phyloP scores from a whole-genome alignment of 2,888 invertebrate genomes.

The Netelia melanura region DNA sequence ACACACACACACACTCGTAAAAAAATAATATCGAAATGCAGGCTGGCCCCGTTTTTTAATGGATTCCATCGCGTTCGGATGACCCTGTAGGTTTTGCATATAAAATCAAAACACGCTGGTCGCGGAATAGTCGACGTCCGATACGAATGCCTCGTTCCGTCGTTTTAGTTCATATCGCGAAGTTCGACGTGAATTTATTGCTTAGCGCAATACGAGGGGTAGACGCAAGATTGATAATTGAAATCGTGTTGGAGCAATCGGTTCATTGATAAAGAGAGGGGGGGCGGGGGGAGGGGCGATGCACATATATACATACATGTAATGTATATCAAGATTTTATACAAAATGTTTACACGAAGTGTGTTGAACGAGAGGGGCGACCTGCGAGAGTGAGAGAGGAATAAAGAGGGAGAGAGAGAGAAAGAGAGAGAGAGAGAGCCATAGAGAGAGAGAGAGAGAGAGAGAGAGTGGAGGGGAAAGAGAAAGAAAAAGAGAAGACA shows the following conservation, averaged over 20 bases:
- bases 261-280: constrained; percentile 57
- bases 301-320: constrained; percentile 2
- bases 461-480: constrained; percentile 29
- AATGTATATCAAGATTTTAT: background rate
- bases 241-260: constrained; percentile 66
- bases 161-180: constrained; percentile 32
- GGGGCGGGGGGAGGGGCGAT: background rate
- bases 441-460: constrained; percentile 36
- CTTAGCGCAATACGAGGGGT: constrained; percentile 47
- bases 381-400: constrained; percentile 9
- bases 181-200: constrained; percentile 59
- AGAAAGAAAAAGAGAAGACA: constrained; percentile 60
- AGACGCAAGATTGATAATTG: constrained; percentile 64
- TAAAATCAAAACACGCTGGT: constrained; percentile 5
- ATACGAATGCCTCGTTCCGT: constrained; percentile 8
- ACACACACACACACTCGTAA: too few species aligned
- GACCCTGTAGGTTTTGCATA: background rate
- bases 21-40: background rate
- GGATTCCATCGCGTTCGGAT: background rate
- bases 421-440: constrained; percentile 41
- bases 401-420: background rate
- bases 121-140: constrained; percentile 8
- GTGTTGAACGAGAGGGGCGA: constrained; percentile 26
- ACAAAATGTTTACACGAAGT: background rate
- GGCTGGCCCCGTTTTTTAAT: background rate